These are phyloP conservation scores for Aldabrachelys gigantea DNA, from an alignment of 2,113 vertebrate species.

Conservation along the genomic window DNA sequence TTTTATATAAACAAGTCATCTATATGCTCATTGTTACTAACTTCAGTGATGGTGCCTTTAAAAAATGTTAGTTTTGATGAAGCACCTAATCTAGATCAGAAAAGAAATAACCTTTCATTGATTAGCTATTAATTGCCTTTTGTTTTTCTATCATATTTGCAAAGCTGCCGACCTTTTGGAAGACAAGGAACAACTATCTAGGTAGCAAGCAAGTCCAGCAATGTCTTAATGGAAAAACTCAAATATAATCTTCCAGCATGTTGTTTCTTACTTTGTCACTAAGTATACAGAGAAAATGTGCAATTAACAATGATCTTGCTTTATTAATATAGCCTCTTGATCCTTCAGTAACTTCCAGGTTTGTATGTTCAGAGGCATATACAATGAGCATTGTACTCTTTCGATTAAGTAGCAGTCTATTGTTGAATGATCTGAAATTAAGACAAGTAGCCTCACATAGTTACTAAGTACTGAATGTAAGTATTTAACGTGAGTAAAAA, in stretches of 20 bases:
- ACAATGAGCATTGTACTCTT: not conserved
- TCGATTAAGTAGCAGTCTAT: not conserved
- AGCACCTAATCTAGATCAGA: conserved; percentile 24
- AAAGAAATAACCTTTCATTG: conserved; percentile 55
- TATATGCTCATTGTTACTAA: not conserved
- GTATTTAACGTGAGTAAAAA: conserved; percentile 1
- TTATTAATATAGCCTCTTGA: not conserved
- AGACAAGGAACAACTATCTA: conserved; percentile 43
- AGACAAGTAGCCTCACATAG: conserved; percentile 4
- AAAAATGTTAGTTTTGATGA: not conserved
- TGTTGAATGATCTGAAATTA: conserved; percentile 16
- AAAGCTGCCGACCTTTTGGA: conserved; percentile 47
- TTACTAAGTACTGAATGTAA: not conserved
- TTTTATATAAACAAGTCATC: not conserved
- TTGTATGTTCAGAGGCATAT: not conserved
- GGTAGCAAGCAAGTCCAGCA: not conserved
- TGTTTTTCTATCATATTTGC: conserved; percentile 45
- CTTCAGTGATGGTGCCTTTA: not conserved
- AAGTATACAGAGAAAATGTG: not conserved
- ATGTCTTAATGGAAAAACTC: not conserved
- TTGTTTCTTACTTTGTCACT: not conserved
- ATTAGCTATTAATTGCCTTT: conserved; percentile 58
- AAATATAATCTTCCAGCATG: not conserved
- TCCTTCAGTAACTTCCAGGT: not conserved
- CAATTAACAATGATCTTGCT: not conserved